Percentiles rank a stretch among this genome's conserved stretches.
These are phyloP conservation scores for Astatoreochromis straeleni DNA, from an alignment of 2,113 vertebrate species.

Conservation along the genomic window DNA sequence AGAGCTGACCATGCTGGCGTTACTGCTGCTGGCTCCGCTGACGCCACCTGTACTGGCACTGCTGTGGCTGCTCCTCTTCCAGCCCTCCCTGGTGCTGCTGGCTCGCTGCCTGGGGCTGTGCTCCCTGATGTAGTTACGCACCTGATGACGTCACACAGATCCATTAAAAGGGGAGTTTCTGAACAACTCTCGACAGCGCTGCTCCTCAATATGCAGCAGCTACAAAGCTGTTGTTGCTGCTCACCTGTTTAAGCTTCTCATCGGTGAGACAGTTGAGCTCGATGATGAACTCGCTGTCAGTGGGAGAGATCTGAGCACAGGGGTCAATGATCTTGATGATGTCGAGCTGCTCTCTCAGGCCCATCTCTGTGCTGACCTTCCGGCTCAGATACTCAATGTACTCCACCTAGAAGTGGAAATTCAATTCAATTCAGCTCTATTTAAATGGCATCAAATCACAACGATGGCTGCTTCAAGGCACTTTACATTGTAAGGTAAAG, in stretches of 20 bases:
- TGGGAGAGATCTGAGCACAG: conserved; percentile 93
- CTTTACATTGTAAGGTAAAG: not conserved
- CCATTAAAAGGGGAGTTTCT: not conserved
- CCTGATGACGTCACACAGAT: conserved; percentile 61
- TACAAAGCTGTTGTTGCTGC: not conserved
- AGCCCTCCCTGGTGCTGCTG: conserved; percentile 80
- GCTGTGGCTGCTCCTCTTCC: conserved; percentile 90
- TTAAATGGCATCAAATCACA: not conserved
- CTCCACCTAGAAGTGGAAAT: conserved; percentile 80
- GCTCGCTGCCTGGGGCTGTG: conserved; percentile 85
- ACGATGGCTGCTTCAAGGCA: not conserved
- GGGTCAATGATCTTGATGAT: conserved; percentile 99
- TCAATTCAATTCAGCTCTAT: not conserved
- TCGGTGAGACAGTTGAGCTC: conserved; percentile 98
- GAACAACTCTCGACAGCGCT: not conserved
- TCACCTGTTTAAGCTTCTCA: conserved; percentile 96
- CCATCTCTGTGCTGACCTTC: conserved; percentile 98
- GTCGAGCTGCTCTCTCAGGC: conserved; percentile 95
- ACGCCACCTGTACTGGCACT: conserved; percentile 86
- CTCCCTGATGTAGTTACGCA: conserved; percentile 93
- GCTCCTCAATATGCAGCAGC: not conserved
- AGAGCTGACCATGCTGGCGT: conserved; percentile 93
- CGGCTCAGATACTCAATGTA: conserved; percentile 98
- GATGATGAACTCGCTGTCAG: conserved; percentile 99
- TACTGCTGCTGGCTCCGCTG: conserved; percentile 82